Evolutionary conservation across 2,888 invertebrate genomes (phyloP).

Genomic region (Phaedon cochleariae): DNA sequence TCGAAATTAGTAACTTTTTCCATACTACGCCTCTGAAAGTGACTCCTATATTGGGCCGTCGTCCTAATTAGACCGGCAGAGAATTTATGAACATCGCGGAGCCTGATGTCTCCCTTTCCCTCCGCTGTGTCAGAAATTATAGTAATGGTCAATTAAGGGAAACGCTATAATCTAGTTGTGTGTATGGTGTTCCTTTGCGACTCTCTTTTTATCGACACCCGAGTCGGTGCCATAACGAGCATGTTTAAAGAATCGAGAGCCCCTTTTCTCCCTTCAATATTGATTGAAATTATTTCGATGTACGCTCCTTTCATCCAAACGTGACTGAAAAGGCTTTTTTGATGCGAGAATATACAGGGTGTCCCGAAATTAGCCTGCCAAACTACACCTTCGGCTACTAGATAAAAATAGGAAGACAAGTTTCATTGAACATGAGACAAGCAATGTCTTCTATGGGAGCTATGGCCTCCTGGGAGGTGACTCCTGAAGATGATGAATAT

Average conservation of each 20-base stretch:
- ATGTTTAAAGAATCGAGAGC: not conserved
- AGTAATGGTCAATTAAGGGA: constrained; percentile 53
- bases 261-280: not conserved
- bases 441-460: too few relatives aligned
- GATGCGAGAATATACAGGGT: too few relatives aligned
- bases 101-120: not conserved
- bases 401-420: too few relatives aligned
- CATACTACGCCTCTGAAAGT: not conserved
- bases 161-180: constrained; percentile 34
- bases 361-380: too few relatives aligned
- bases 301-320: not conserved
- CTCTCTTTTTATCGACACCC: constrained; percentile 6
- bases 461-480: too few relatives aligned
- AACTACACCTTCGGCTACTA: too few relatives aligned
- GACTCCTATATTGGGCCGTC: constrained; percentile 31
- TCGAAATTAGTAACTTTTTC: not conserved
- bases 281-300: constrained; percentile 2
- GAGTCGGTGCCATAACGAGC: constrained; percentile 5
- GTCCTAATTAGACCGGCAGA: constrained; percentile 46
- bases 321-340: not conserved
- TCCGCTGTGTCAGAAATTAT: constrained; percentile 42
- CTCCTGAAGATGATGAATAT: too few relatives aligned
- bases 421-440: too few relatives aligned
- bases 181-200: not conserved
- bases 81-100: constrained; percentile 51